phyloP scores from a whole-genome alignment of 2,797 vertebrate genomes.

The Rhadinocentrus ornatus region DNA sequence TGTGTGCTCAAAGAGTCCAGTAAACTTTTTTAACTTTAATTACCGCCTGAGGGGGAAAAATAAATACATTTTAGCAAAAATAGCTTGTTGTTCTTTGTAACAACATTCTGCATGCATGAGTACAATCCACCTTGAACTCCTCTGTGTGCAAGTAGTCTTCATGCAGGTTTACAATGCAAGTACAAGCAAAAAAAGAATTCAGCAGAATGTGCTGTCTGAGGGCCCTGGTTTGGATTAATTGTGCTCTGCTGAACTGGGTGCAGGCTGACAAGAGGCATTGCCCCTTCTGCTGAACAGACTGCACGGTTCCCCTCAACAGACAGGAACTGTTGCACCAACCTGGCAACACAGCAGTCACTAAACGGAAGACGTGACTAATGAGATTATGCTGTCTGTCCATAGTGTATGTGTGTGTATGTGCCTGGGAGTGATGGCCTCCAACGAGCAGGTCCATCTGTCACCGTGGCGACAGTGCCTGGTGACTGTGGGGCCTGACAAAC shows the following conservation, averaged over 20 bases:
- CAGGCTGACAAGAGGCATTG: conserved; percentile 9
- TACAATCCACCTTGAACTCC: too few relatives aligned
- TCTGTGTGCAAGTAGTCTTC: too few relatives aligned
- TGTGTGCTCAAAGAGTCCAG: too few relatives aligned
- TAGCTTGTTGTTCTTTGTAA: too few relatives aligned
- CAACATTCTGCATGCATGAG: too few relatives aligned
- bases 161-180: too few relatives aligned
- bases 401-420: conserved; percentile 17
- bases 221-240: conserved; percentile 8
- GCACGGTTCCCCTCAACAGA: conserved; percentile 23
- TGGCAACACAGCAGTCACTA: conserved; percentile 71
- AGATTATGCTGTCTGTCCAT: conserved; percentile 70
- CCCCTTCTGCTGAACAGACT: conserved; percentile 5
- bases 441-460: conserved; percentile 82
- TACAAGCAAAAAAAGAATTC: not conserved
- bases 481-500: conserved; percentile 68
- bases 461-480: conserved; percentile 65
- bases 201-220: conserved; percentile 3
- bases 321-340: conserved; percentile 49
- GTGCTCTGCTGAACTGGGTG: not conserved
- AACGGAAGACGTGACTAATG: conserved; percentile 76
- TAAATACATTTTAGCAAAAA: too few relatives aligned
- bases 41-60: too few relatives aligned
- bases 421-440: conserved; percentile 68
- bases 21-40: too few relatives aligned